Base-by-base conservation (phyloP, 2,797 vertebrate species). In the Psittacula derbiana region DNA sequence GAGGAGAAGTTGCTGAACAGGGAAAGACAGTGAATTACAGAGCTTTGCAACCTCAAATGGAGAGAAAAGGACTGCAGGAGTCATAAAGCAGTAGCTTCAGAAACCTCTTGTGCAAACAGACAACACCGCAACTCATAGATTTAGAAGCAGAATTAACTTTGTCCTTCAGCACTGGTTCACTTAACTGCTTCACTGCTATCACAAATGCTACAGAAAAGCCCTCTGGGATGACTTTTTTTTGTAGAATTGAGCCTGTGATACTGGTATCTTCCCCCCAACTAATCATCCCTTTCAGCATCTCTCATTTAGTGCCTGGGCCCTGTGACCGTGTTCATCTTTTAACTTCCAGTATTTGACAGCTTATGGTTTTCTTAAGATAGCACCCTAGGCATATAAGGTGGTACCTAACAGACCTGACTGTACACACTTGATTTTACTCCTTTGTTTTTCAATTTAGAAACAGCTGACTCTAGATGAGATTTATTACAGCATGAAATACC, bases 51-150 rank as follows among this genome's bases (percentile, higher is more conserved):
- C 71, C 60, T 89, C 94, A 47, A 13, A 4, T 89, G 70, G 92
- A 93, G 92, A 93, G 86, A 80, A 67, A 93, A 93, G 86, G 74
- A 93, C 53, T 66, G 80, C 74, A 73, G 78, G 74, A 92, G 84
- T 93, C 88, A 87, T 89, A 95, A 95, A 85, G 74, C 74, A 80
- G 64, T 84, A 94, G 88, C 86, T 93, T 95, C 71, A 78, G 92
- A 92, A 86, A 88, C 71, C 64, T 79, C 86, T 88, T 86, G 92
- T 80, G 80, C 86, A 86, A 93, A 90, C 66, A 93, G 23, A 67
- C 75, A 80, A 2, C 55, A 72, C 76, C 46, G 60, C 88, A 81
- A 84, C 66, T 93, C 83, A n/a, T 57, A 70, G 83, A 58, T 47
- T 58, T 93, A 81, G 76, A 41, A 83, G 58, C 44, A 83, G 70